A percentile compares a stretch with the other conserved stretches of the same genome.
Evolutionary conservation across 2,888 invertebrate species (phyloP).

Genomic region (Drosophila fulvimacula): DNA sequence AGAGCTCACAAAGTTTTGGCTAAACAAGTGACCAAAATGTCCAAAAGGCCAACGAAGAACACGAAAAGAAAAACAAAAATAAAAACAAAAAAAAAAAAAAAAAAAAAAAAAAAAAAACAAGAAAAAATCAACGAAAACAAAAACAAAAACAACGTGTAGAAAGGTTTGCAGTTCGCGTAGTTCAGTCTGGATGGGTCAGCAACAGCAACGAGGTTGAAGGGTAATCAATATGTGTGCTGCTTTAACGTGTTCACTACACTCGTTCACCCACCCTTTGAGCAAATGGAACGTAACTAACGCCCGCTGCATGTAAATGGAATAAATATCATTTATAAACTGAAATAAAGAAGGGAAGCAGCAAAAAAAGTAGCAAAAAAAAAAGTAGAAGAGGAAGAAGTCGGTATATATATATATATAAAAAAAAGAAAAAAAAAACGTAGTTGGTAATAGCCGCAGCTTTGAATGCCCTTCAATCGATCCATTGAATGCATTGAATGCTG

Average conservation of each 20-base stretch:
- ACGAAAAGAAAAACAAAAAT: neutral
- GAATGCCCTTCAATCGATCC: constrained; percentile 22
- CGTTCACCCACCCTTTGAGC: constrained; percentile 2
- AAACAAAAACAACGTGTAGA: constrained; percentile 1
- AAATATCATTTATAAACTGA: constrained; percentile 54
- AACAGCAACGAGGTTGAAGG: constrained; percentile 43
- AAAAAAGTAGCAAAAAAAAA: neutral
- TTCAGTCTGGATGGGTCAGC: constrained; percentile 30
- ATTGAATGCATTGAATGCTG: constrained; percentile 1
- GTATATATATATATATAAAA: too few species aligned
- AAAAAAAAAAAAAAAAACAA: too few species aligned
- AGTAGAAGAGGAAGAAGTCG: neutral
- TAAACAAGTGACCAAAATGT: constrained; percentile 19
- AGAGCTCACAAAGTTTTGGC: constrained; percentile 5
- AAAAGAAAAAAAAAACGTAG: neutral
- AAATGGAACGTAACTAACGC: constrained; percentile 46
- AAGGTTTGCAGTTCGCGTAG: constrained; percentile 32
- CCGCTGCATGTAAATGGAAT: constrained; percentile 45
- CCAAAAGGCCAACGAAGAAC: constrained; percentile 15
- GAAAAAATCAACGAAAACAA: neutral
- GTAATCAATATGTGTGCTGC: constrained; percentile 44
- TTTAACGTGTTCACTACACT: constrained; percentile 19
- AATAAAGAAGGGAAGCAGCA: neutral
- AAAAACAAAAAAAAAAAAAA: neutral
- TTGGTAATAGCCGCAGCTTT: constrained; percentile 12